A percentile compares a stretch with the other conserved stretches of the same genome.
These are phyloP conservation scores for Agriotes lineatus DNA, from an alignment of 2,888 invertebrate species.

Conservation along the genomic window DNA sequence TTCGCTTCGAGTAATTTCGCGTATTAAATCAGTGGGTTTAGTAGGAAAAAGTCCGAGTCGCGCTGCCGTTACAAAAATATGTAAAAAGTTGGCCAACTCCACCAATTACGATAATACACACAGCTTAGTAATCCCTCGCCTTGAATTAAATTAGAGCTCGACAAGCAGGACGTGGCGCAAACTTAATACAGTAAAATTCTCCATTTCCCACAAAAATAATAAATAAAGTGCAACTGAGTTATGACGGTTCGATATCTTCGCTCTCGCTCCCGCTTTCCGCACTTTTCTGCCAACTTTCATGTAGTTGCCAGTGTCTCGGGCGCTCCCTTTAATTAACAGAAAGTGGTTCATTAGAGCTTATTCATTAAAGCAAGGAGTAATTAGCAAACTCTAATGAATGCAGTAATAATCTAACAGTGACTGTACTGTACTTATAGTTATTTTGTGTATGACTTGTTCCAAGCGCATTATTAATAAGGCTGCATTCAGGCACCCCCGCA, in stretches of 20 bases:
- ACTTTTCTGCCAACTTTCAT: constrained; percentile 61
- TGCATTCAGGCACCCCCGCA: constrained; percentile 41
- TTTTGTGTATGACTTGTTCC: constrained; percentile 50
- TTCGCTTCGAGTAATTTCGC: too few species aligned
- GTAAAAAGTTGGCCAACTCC: constrained; percentile 10
- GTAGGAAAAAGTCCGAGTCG: neutral
- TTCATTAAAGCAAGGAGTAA: constrained; percentile 92
- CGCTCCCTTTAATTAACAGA: constrained; percentile 86
- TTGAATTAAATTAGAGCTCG: constrained; percentile 16
- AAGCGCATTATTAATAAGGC: constrained; percentile 48
- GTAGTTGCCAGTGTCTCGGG: constrained; percentile 63
- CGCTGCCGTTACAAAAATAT: constrained; percentile 6
- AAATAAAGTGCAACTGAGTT: constrained; percentile 39
- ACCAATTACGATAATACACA: constrained; percentile 19
- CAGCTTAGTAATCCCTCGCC: constrained; percentile 1
- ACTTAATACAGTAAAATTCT: constrained; percentile 27
- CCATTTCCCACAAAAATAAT: constrained; percentile 37
- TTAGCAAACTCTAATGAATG: constrained; percentile 90
- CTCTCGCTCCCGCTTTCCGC: constrained; percentile 53
- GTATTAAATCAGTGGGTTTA: neutral
- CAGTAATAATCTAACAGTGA: constrained; percentile 80
- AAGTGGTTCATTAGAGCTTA: constrained; percentile 93
- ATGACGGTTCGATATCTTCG: constrained; percentile 37
- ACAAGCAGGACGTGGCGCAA: constrained; percentile 17
- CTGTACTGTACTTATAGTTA: constrained; percentile 60